Evolutionary conservation across 2,113 vertebrate genomes (phyloP).

Genomic region (Microcebus lehilahytsara): DNA sequence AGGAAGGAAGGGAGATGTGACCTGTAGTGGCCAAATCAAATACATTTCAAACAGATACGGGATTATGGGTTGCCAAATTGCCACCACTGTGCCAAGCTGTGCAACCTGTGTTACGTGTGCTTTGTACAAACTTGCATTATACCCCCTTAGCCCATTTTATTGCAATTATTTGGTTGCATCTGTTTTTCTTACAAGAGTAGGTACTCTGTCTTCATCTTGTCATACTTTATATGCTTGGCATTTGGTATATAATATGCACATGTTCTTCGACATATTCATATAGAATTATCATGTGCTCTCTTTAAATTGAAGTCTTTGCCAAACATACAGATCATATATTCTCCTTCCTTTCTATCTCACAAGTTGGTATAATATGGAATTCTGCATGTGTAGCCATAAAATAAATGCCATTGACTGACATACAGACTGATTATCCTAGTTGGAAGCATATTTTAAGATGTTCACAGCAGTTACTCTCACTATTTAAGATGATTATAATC

Average conservation of each 20-base stretch:
- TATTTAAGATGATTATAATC: conserved; percentile 72
- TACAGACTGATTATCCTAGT: conserved; percentile 54
- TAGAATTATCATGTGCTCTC: not conserved
- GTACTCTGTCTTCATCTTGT: not conserved
- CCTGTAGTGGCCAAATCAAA: not conserved
- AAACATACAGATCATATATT: not conserved
- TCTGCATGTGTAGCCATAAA: not conserved
- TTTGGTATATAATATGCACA: not conserved
- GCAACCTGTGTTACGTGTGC: not conserved
- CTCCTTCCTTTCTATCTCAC: not conserved
- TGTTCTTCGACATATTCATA: not conserved
- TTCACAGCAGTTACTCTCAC: conserved; percentile 74
- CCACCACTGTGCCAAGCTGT: not conserved
- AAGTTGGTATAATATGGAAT: not conserved
- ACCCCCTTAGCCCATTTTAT: not conserved
- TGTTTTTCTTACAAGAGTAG: not conserved
- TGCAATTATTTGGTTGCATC: not conserved
- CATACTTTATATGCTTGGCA: not conserved
- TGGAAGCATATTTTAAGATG: conserved; percentile 76
- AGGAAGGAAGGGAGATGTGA: not conserved
- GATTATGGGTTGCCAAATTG: not conserved
- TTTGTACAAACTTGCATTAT: not conserved
- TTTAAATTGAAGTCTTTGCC: not conserved
- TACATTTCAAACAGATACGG: not conserved
- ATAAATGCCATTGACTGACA: not conserved